phyloP scores from a whole-genome alignment of 2,797 vertebrate genomes.

The Dicrostonyx torquatus region DNA sequence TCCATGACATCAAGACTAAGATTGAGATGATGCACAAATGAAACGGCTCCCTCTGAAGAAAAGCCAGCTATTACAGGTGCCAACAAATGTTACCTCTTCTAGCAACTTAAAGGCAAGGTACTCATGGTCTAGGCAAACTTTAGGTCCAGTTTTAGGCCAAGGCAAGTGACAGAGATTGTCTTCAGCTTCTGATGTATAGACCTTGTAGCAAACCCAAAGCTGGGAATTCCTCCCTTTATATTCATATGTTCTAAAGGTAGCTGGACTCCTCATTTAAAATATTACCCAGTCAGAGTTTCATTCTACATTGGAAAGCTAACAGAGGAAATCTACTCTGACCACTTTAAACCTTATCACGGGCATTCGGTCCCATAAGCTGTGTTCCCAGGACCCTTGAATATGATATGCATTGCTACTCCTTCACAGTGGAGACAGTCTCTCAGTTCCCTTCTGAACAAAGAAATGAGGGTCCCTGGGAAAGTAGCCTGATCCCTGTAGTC shows the following conservation, averaged over 20 bases:
- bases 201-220: background rate
- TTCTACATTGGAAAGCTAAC: background rate
- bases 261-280: slow-evolving; percentile 15
- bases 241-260: slow-evolving; percentile 5
- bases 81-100: background rate
- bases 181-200: background rate
- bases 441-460: slow-evolving; percentile 9
- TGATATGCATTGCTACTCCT: slow-evolving; percentile 1
- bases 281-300: slow-evolving; percentile 18
- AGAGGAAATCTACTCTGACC: background rate
- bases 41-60: background rate
- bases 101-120: background rate
- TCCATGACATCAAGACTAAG: slow-evolving; percentile 43
- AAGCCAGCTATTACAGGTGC: background rate
- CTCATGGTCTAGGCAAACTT: background rate
- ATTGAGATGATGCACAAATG: slow-evolving; percentile 15
- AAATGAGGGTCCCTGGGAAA: slow-evolving; percentile 58
- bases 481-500: slow-evolving; percentile 28
- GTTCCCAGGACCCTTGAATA: slow-evolving; percentile 7
- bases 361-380: background rate
- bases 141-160: background rate
- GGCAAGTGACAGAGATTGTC: slow-evolving; percentile 24
- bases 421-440: slow-evolving; percentile 15
- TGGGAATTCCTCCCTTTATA: background rate
- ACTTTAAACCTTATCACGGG: slow-evolving; percentile 40